Base-by-base conservation (phyloP, 92 coral and sea anemone genomes). In the Palythoa grandis region DNA sequence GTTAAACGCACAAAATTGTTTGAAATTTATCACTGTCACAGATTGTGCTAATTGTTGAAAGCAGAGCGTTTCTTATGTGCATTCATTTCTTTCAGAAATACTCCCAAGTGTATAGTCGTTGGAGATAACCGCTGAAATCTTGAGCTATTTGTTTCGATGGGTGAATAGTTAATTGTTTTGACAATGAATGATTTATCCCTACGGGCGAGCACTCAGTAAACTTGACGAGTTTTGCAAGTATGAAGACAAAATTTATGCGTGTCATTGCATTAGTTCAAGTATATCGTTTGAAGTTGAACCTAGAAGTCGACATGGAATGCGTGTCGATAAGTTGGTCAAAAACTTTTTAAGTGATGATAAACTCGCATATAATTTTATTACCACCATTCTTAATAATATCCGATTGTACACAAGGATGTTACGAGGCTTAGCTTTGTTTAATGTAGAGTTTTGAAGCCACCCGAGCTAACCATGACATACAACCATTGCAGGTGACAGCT, bases 121-220 rank as follows among this genome's bases (percentile, higher is more conserved):
- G 12, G 19, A 5, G 25, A 11, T 17, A 19, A 77, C 70, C 72
- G 29, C 84, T 83, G 39, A 29, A 80, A 68, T 66, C 19, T 78
- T 19, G 58, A 47, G 60, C 73, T 63, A 77, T 84, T 78, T 24
- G 50, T 86, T 69, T 69, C 77, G 23, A 83, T 85, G 83, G 72
- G 75, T 93, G 94, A 93, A 93, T 88, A 86, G 91, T 93, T 93
- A 93, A 93, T 93, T 86, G 84, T 86, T 86, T 88, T 83, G 74
- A 69, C 88, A 75, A 86, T 84, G 75, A 88, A 91, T 88, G 83
- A 85, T 91, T 90, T 88, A 92, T 90, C 82, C 86, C 82, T 60
- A 82, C 58, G 29, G 80, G 83, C 82, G 24, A 88, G 79, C 40
- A 69, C 73, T 54, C 86, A 56, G 56, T 65, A 73, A 85, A 74